Evolutionary conservation across 1,140 invertebrate genomes (phyloP), one percentile per base, ranked within the genome.

Genomic region (Lepidurus apus): DNA sequence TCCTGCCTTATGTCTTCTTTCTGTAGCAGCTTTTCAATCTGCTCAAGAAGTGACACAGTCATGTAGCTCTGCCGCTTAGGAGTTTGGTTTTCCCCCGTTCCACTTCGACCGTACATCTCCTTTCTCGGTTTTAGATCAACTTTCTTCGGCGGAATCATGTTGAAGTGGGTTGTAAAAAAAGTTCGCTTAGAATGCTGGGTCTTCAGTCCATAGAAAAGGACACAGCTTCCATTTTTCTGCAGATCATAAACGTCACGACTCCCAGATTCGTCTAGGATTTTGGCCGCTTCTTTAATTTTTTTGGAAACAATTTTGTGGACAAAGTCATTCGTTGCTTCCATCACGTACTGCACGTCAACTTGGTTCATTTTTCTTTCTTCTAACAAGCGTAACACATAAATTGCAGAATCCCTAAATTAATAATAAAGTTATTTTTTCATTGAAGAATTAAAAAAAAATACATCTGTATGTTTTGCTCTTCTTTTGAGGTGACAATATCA

Each of bases 121-220:
- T n/a, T 26, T n/a, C 26, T 47, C 10, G 24, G 26, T 26, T 43
- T 43, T n/a, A 77, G 26, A 53, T 34, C 6, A 34, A 77, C 43
- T 44, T 45, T 42, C 76, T 77, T 77, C 43, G 42, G 76, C 26
- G 34, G 21, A 77, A 77, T 77, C 76, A 77, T 17, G 11, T 45
- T 45, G n/a, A 77, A 42, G 43, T 77, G 43, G 8, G 43, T 45
- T 45, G 4, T 77, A 7, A 77, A 77, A 43, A 77, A 77, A n/a
- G 43, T 44, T 44, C 26, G 24, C 45, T 26, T 44, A 17, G 26
- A n/a, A 34, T 77, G 43, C n/a, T 34, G 76, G n/a, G 76, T 47
- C 47, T 77, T 53, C 76, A 77, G 43, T n/a, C 43, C n/a, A 13
- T 47, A 43, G 17, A 77, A 77, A 47, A 77, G 17, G 76, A 47